Evolutionary conservation across 2,888 invertebrate genomes (phyloP), one percentile per base, ranked within the genome.

Genomic region (Sacculina carcini): DNA sequence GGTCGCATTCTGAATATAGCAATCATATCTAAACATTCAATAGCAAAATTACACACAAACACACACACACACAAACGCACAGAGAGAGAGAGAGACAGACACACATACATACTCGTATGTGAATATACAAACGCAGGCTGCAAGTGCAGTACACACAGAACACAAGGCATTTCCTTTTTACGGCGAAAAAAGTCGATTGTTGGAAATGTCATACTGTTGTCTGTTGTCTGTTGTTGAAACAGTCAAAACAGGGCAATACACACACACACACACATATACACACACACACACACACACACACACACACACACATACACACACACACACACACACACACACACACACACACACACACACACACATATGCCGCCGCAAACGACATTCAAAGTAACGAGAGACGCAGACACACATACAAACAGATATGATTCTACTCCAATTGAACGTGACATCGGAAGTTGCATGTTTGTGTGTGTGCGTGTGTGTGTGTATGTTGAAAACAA

Each of bases 71-170:
- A n/a, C n/a, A n/a, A n/a, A n/a, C n/a, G n/a, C n/a, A n/a, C n/a
- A 48, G 19, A 48, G 19, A 48, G 19, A 48, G 19, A 48, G 19
- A 48, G 19, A 48, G 19, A 48, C 23, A 48, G 19, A 48, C 28
- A 50, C 28, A 50, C 28, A 50, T 39, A 50, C 28, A 50, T 39
- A 50, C 28, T 39, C 28, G 39, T 39, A 50, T 39, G 39, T 23
- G 24, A 39, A 50, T 50, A 36, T 39, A 39, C n/a, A n/a, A n/a
- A n/a, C n/a, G n/a, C n/a, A n/a, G n/a, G n/a, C n/a, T n/a, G n/a
- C n/a, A n/a, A n/a, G n/a, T n/a, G n/a, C n/a, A n/a, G n/a, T n/a
- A n/a, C n/a, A n/a, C n/a, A n/a, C n/a, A n/a, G n/a, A n/a, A n/a
- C n/a, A n/a, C n/a, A n/a, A n/a, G n/a, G n/a, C n/a, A n/a, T n/a